These are phyloP conservation scores for Hippocampus mohnikei DNA, from an alignment of 2,113 vertebrate species.

Conservation along the genomic window DNA sequence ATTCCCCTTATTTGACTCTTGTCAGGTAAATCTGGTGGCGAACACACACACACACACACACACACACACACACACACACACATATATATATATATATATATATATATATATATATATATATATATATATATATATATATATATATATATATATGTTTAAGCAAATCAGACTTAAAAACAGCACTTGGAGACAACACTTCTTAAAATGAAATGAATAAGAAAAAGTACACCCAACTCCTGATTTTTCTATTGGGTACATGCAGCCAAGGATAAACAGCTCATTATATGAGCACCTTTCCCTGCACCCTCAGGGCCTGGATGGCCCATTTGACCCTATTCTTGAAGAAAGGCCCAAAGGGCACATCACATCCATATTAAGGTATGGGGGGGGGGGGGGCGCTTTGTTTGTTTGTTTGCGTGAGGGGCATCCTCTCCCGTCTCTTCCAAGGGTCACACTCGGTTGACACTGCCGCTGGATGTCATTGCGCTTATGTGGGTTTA, in stretches of 20 bases:
- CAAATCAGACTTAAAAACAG: background rate
- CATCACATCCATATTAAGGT: conserved; percentile 48
- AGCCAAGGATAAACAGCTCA: conserved; percentile 19
- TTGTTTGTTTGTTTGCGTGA: conserved; percentile 68
- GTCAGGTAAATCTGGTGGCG: no score
- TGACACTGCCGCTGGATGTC: conserved; percentile 63
- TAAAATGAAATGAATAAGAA: background rate
- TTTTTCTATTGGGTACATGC: conserved; percentile 3
- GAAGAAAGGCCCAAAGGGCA: conserved; percentile 45
- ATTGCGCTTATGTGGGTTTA: conserved; percentile 64
- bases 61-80: no score
- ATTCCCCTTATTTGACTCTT: no score
- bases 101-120: no score
- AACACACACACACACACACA: no score
- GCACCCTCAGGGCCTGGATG: conserved; percentile 47
- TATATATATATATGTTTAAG: background rate
- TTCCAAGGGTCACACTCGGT: conserved; percentile 59
- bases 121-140: no score
- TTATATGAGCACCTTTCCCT: conserved; percentile 34
- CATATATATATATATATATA: no score
- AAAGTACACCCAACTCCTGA: background rate
- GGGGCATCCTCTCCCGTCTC: conserved; percentile 56
- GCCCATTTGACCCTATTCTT: conserved; percentile 58
- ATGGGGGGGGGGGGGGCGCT: conserved; percentile 36
- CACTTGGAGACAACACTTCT: background rate